Percentiles rank a stretch among this genome's conserved stretches.
These are phyloP conservation scores for Hyposoter didymator DNA, from an alignment of 2,888 invertebrate species.

Conservation along the genomic window DNA sequence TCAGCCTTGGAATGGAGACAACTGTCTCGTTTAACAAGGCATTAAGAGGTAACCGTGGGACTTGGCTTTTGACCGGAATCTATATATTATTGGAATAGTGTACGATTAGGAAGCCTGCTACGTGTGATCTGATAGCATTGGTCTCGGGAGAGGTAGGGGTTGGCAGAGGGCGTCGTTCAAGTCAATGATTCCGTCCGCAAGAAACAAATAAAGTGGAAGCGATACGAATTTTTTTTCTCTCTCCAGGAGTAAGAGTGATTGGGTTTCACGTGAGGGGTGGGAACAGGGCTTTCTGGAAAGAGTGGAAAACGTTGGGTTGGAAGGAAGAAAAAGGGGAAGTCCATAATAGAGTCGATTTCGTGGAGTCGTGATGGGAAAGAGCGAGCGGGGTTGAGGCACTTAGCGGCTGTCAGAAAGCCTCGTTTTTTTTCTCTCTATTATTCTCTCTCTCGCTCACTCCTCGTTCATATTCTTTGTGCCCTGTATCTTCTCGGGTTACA, in stretches of 20 bases:
- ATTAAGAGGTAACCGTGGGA: constrained; percentile 46
- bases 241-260: constrained; percentile 79
- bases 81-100: constrained; percentile 51
- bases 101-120: constrained; percentile 74
- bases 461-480: constrained; percentile 69
- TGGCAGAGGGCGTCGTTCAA: constrained; percentile 35
- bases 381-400: constrained; percentile 77
- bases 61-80: constrained; percentile 48
- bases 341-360: constrained; percentile 35
- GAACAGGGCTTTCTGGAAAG: constrained; percentile 32
- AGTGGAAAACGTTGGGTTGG: constrained; percentile 19
- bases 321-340: constrained; percentile 32
- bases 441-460: constrained; percentile 77
- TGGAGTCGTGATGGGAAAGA: constrained; percentile 48
- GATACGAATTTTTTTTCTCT: constrained; percentile 77
- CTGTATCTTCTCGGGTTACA: constrained; percentile 81
- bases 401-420: constrained; percentile 80
- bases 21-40: constrained; percentile 50
- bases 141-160: constrained; percentile 54
- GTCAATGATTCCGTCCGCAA: constrained; percentile 37
- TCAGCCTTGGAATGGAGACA: constrained; percentile 32
- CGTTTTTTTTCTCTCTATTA: constrained; percentile 48
- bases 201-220: constrained; percentile 41
- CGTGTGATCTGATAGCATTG: constrained; percentile 73
- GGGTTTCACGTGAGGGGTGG: constrained; percentile 78